Conservation (phyloP, 2,113 vertebrate genomes). For the Phyllostomus discolor region DNA sequence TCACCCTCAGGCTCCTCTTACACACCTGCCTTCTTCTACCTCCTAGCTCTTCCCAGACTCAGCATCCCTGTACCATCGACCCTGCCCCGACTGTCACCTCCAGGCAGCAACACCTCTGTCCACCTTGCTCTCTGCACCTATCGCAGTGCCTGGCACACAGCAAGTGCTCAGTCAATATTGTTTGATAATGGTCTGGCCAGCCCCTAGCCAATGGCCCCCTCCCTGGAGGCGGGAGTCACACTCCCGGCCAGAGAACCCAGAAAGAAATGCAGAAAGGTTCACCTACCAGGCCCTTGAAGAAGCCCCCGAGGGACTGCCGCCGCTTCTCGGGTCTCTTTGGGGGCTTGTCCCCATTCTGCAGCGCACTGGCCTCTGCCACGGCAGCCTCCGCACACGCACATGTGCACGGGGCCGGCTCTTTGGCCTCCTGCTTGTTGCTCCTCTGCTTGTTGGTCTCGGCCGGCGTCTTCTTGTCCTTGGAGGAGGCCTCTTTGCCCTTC, state of each 20-base stretch:
- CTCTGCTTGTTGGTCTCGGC: slow-evolving; percentile 70
- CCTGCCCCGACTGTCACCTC: fast-evolving
- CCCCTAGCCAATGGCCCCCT: neutral
- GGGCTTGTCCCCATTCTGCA: slow-evolving; percentile 79
- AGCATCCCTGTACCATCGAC: fast-evolving
- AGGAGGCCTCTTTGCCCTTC: slow-evolving; percentile 81
- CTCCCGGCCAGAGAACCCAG: neutral
- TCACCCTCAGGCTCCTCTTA: too few relatives aligned
- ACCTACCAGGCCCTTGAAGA: slow-evolving; percentile 93
- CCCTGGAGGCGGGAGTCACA: neutral
- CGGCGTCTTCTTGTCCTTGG: slow-evolving; percentile 69
- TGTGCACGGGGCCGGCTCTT: slow-evolving; percentile 56
- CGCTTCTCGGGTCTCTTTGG: slow-evolving; percentile 79
- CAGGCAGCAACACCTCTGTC: fast-evolving
- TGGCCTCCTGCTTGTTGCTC: slow-evolving; percentile 69
- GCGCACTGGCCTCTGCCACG: neutral
- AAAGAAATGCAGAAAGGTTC: neutral
- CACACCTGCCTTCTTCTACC: neutral
- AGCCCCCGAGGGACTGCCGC: slow-evolving; percentile 90
- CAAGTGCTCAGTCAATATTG: fast-evolving
- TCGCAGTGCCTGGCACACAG: neutral
- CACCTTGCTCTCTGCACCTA: neutral
- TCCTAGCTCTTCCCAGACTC: neutral
- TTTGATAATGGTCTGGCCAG: neutral
- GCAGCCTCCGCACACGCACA: slow-evolving; percentile 41